A percentile compares a stretch with the other conserved stretches of the same genome.
Conservation (phyloP, 2,888 invertebrate species). For the Neoscelio sp. region DNA sequence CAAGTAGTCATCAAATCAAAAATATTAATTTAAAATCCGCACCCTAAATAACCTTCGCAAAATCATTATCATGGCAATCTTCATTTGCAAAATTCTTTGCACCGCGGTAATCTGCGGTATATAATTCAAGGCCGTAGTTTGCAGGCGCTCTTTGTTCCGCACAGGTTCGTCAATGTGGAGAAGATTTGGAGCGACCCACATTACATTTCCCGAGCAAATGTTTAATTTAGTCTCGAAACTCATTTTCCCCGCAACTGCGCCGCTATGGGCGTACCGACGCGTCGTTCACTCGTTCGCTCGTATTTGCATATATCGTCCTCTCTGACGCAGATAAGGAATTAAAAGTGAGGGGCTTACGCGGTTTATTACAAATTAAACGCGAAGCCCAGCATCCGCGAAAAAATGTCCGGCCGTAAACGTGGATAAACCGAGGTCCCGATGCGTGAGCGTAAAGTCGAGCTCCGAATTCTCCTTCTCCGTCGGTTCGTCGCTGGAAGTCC, state of each 20-base stretch:
- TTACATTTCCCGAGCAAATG: slow-evolving; percentile 64
- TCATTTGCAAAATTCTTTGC: slow-evolving; percentile 55
- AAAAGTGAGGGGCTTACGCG: slow-evolving; percentile 72
- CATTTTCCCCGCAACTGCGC: slow-evolving; percentile 63
- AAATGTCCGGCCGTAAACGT: slow-evolving; percentile 70
- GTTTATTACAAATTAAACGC: slow-evolving; percentile 78
- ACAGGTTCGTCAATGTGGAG: slow-evolving; percentile 54
- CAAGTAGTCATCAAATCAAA: too few relatives aligned
- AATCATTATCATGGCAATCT: slow-evolving; percentile 54
- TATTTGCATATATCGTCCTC: slow-evolving; percentile 70
- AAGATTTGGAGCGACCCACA: slow-evolving; percentile 56
- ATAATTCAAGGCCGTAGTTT: slow-evolving; percentile 52
- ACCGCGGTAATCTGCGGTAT: slow-evolving; percentile 42
- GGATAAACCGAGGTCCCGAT: slow-evolving; percentile 56
- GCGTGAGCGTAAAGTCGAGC: slow-evolving; percentile 56
- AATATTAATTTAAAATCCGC: slow-evolving; percentile 57
- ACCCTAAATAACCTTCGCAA: slow-evolving; percentile 42
- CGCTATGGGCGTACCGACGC: slow-evolving; percentile 48
- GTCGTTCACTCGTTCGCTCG: slow-evolving; percentile 59
- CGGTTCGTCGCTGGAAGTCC: too few relatives aligned
- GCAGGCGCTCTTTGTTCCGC: slow-evolving; percentile 42
- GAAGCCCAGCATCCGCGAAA: slow-evolving; percentile 69
- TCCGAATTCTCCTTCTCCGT: slow-evolving; percentile 39
- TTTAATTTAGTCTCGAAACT: slow-evolving; percentile 68
- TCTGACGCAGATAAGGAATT: slow-evolving; percentile 73